Evolutionary conservation across 2,797 vertebrate species (phyloP), one percentile per base, ranked within the genome.

Genomic region (Bradypodion ventrale): DNA sequence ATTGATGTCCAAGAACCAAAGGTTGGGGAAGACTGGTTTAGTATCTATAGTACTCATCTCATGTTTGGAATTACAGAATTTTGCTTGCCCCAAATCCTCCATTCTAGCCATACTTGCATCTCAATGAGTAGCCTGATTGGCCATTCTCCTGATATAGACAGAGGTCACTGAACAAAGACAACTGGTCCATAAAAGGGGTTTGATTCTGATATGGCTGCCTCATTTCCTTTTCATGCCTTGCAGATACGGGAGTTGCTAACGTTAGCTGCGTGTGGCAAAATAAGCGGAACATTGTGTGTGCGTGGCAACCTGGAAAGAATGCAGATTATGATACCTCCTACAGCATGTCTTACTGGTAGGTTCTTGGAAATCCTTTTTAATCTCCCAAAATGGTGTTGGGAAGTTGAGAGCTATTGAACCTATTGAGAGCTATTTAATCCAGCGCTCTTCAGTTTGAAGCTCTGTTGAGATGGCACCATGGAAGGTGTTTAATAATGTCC

Each of bases 331-430:
- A 87, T 23, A 94, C 94, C 75, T 90, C 84, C 77, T 97, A 96
- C 13, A 87, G n/a, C 0, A 84, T 97, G 44, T 89, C 81, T 87
- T 96, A 96, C 84, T 96, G 96, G 96, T 97, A 89, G 0, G 96
- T 95, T 86, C 69, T 40, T 62, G 40, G 21, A 63, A 37, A 5
- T 0, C 69, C 78, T 62, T 21, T 23, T 1, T 13, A 6, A 7
- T 46, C 5, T 68, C 15, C 65, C 40, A 7, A 62, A 42, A 7
- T 7, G 13, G 56, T 12, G 4, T 29, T 2, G 27, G 27, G 7
- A 46, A 8, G 23, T 37, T 35, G 42, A 52, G 49, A 23, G 46
- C 27, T 35, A 15, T 7, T 25, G 16, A 2, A 9, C 13, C 7
- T 85, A 40, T 56, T 32, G 56, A 65, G 56, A 27, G 32, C 1